Evolutionary conservation across 2,797 vertebrate species (phyloP).

Genomic region (Sternotherus odoratus): DNA sequence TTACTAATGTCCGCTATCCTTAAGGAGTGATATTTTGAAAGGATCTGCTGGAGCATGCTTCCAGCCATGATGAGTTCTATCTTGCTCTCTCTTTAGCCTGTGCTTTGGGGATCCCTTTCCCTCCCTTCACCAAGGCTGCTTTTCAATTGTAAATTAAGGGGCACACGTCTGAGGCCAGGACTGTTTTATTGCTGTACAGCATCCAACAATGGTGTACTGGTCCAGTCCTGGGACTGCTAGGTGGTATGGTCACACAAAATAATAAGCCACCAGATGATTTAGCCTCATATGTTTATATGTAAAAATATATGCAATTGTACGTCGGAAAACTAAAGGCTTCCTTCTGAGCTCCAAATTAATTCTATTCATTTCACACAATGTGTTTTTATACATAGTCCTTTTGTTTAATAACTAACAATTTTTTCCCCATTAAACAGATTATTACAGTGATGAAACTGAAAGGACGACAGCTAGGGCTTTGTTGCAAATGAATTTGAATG

Average conservation of each 20-base stretch:
- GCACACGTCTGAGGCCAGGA: not conserved
- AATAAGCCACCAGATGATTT: not conserved
- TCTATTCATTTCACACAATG: not conserved
- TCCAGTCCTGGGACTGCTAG: not conserved
- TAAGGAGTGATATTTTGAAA: accelerated
- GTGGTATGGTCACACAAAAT: not conserved
- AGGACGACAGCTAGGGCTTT: not conserved
- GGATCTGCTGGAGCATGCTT: not conserved
- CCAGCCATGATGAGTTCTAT: accelerated
- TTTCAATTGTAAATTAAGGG: not conserved
- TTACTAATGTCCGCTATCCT: not conserved
- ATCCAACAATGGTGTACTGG: not conserved
- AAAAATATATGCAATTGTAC: not conserved
- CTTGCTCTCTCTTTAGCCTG: accelerated
- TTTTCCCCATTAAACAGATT: not conserved
- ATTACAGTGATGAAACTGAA: conserved; percentile 27
- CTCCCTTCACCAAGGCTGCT: not conserved
- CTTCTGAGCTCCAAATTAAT: not conserved
- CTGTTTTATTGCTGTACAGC: not conserved
- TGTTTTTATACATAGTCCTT: conserved; percentile 1
- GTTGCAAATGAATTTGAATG: not conserved
- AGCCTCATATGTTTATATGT: not conserved
- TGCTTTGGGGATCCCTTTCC: not conserved
- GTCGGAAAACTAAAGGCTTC: not conserved
- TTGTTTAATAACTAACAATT: not conserved